Base-by-base conservation (phyloP, 2,888 invertebrate species). In the Bellardia pandia region DNA sequence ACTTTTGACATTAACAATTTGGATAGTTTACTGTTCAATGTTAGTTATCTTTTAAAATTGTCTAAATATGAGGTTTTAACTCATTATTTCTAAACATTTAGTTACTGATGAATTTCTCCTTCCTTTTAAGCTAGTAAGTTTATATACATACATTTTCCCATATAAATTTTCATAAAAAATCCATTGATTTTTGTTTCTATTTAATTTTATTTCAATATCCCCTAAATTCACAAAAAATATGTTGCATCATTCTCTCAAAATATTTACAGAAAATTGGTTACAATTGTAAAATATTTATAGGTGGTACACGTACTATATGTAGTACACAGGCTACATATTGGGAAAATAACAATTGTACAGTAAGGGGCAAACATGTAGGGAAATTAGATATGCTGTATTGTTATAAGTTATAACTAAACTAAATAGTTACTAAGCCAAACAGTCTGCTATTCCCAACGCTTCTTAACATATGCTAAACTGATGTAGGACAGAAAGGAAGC, bases 191-290 rank as follows among this genome's bases (percentile, higher is more conserved):
- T 14, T 13, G 16, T 14, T 45, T 48, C 13, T 56, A 66, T 56
- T 66, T 56, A 45, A 56, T 14, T 64, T 72, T 66, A 5, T 74
- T 81, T 30, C 42, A 42, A 42, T 53, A 80, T 53, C 40, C 51
- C 40, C 40, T 6, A 42, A 64, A 64, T 62, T n/a, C 60, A 58
- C 13, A 14, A 14, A 13, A 3, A 60, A 74, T 64, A 42, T 13
- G 58, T 85, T 85, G 76, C 85, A 77, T 85, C 62, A 85, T 85
- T 80, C 76, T 72, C 71, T 64, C 14, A 45, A 85, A 80, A 71
- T 85, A 80, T 75, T 68, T 79, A 66, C 76, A 40, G 68, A 62
- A 78, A 86, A 78, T 78, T 86, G 53, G 58, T 78, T 76, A 40
- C 75, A 82, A 86, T 78, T 71, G 86, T 78, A 37, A 69, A 40